phyloP scores from a whole-genome alignment of 2,888 invertebrate species.

The Cryptosula pallasiana region DNA sequence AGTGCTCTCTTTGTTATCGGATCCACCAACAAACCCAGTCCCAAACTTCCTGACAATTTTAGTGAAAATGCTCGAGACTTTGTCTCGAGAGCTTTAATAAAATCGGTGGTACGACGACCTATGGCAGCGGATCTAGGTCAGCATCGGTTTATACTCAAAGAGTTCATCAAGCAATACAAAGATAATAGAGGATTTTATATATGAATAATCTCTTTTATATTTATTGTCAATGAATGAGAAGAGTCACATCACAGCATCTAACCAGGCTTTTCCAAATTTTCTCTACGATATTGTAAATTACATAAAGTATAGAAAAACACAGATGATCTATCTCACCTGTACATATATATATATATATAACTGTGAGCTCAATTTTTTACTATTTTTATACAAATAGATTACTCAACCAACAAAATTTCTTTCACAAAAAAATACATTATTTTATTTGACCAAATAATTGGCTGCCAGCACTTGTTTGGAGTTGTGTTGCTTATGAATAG shows the following conservation, averaged over 20 bases:
- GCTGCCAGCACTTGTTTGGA: too few relatives aligned
- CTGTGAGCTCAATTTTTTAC: too few relatives aligned
- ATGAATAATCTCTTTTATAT: background rate
- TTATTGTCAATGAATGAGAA: background rate
- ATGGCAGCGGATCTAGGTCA: slow-evolving; percentile 40
- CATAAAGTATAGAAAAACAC: too few relatives aligned
- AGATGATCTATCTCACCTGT: too few relatives aligned
- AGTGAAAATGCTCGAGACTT: slow-evolving; percentile 6
- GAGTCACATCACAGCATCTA: background rate
- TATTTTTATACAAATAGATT: too few relatives aligned
- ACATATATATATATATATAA: too few relatives aligned
- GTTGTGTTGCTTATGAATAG: too few relatives aligned
- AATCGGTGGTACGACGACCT: slow-evolving; percentile 31
- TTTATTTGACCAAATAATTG: too few relatives aligned
- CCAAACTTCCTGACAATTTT: slow-evolving; percentile 7
- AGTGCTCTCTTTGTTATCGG: slow-evolving; percentile 15
- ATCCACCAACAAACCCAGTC: slow-evolving; percentile 2
- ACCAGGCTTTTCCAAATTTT: too few relatives aligned
- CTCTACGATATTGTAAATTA: too few relatives aligned
- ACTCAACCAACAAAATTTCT: too few relatives aligned
- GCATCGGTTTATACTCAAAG: slow-evolving; percentile 37
- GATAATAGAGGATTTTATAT: slow-evolving; percentile 22
- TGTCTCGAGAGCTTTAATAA: background rate
- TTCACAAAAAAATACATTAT: too few relatives aligned
- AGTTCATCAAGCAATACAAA: slow-evolving; percentile 16